Evolutionary conservation across 2,888 invertebrate species (phyloP), one percentile per base, ranked within the genome.

Genomic region (Leucania comma): DNA sequence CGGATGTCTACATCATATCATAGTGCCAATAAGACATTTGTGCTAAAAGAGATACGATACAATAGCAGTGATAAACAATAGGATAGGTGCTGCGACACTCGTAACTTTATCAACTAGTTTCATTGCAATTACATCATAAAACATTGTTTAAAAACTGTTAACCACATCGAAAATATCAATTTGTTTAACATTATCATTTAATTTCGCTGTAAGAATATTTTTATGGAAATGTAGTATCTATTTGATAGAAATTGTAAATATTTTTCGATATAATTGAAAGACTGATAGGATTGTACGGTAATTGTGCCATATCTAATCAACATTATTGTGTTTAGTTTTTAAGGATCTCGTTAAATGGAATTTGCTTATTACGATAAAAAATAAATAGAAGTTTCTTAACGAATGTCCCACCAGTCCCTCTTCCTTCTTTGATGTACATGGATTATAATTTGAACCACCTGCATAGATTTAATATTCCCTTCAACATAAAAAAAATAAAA

Each of bases 251-350:
- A 80, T 83, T 89, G 88, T 89, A 91, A 86, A 90, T 88, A 88
- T 86, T 88, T 88, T 81, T 89, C 85, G 79, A 88, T 90, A 85
- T 87, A 89, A 84, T 89, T 89, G 76, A 92, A 95, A 95, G 95
- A 95, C 95, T 95, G 95, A 95, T 95, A 95, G 94, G 86, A 90
- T 91, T 91, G 80, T 93, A 95, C 89, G 89, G 88, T 90, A 83
- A 90, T 92, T 91, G 95, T 95, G 95, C 95, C 95, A 95, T 95
- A 94, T 94, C 92, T 91, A 80, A 87, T 81, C 86, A 86, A 56
- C 42, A 72, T 63, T 80, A 82, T 81, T 85, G 77, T 75, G 82
- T 83, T 84, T 80, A 84, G 72, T 63, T 63, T 59, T 46, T 80
- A 86, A 84, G 78, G 26, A 53, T 72, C 42, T 50, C 3, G 32